Base-by-base conservation (phyloP, 2,113 vertebrate genomes). In the Neolamprologus modestus region DNA sequence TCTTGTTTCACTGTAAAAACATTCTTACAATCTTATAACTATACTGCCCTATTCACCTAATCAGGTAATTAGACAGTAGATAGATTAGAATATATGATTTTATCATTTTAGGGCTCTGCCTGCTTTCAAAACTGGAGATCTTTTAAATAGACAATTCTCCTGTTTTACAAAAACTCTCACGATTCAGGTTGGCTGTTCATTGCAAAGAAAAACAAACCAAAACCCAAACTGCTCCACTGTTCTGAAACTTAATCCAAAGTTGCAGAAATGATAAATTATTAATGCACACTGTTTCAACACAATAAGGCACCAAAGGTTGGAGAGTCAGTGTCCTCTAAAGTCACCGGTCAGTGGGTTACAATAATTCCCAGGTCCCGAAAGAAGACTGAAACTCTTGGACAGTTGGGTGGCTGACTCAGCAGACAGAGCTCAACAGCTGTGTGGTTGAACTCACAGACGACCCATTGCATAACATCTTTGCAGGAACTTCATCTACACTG, bases 381-480 rank as follows among this genome's bases (percentile, higher is more conserved):
- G 17, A 78, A 78, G 26, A 50, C 16, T 52, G 26, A n/a, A 78
- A 33, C 45, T 78, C 19, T 78, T 78, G 73, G 45, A 52, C 45
- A 52, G 17, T 8, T 4, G 21, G 81, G 42, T 12, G 14, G 68
- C 93, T 90, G 92, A 92, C 35, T 90, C 82, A 90, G 90, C 85
- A 87, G 8, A 63, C 53, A 63, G 17, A 14, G 2, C 35, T 84
- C 63, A 59, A 57, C 78, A 88, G 21, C 82, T 91, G 80, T 3
- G 53, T 11, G 81, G 53, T 31, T 76, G 16, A 84, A 88, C 45
- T 52, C 45, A 52, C 83, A 83, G 26, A 54, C 0, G 14, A 17
- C 5, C 68, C 83, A 2, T 21, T 89, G 73, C 21, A 61, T 59
- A 79, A 63, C 85, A 73, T 19, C 14, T 35, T 28, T 78, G 45